Percentiles rank a stretch among this genome's conserved stretches.
phyloP scores from a whole-genome alignment of 2,888 invertebrate species.

The Protula sp. region DNA sequence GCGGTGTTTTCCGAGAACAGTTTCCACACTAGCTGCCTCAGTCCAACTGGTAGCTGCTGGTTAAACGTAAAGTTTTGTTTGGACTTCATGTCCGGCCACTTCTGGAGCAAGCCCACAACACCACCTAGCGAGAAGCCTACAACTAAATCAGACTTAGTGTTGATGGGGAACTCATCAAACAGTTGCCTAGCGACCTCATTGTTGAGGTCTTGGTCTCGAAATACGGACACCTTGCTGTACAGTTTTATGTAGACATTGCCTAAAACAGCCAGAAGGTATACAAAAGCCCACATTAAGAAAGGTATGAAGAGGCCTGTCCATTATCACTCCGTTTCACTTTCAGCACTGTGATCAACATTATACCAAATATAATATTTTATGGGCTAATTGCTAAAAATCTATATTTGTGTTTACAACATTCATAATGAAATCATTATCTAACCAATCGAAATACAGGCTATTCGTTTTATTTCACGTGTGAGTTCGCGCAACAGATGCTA shows the following conservation, averaged over 20 bases:
- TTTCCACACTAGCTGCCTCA: slow-evolving; percentile 46
- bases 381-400: too few species aligned
- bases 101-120: slow-evolving; percentile 41
- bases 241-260: slow-evolving; percentile 38
- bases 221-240: slow-evolving; percentile 39
- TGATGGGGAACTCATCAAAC: slow-evolving; percentile 39
- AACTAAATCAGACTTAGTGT: slow-evolving; percentile 48
- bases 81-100: slow-evolving; percentile 51
- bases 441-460: too few species aligned
- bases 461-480: too few species aligned
- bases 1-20: slow-evolving; percentile 42
- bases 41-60: slow-evolving; percentile 41
- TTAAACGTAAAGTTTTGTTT: slow-evolving; percentile 48
- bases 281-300: too few species aligned
- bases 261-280: slow-evolving; percentile 25
- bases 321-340: too few species aligned
- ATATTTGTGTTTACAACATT: too few species aligned
- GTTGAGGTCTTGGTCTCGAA: slow-evolving; percentile 48
- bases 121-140: slow-evolving; percentile 44
- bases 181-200: slow-evolving; percentile 44
- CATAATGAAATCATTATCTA: too few species aligned
- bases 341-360: too few species aligned
- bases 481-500: too few species aligned
- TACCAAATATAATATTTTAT: too few species aligned
- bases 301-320: too few species aligned